Base-by-base conservation (phyloP, 2,888 invertebrate genomes). In the Hipparchia sbordonii region DNA sequence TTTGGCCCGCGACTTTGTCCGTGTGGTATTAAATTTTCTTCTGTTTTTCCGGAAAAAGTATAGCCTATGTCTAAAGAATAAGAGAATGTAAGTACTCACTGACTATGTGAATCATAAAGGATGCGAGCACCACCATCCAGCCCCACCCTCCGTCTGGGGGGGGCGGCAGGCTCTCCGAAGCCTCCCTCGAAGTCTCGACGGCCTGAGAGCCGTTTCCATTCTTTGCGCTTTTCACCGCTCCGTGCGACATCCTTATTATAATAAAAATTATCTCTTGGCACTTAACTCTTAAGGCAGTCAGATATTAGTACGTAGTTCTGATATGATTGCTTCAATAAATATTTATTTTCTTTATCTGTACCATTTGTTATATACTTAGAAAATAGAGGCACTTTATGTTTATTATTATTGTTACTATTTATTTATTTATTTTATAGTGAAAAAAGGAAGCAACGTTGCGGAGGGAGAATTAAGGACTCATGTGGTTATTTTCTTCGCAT, bases 121-220 rank as follows among this genome's bases (percentile, higher is more conserved):
- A 98, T 45, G 97, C 98, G 85, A 98, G 97, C 71, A 98, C 98
- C 69, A 98, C 97, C 90, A 97, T 95, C 98, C 98, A 98, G 0
- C 98, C 98, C 98, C 98, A 98, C 10, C 98, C 98, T 0, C 98
- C 98, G 85, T 98, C 98, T 0, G 97, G 98, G 4, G 97, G 97
- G 23, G 97, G 97, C 75, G 95, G 93, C 73, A 92, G 86, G 75
- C 87, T 88, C 77, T 87, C 86, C 1, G 89, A 85, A 51, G 86
- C 84, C 73, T 87, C 88, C 70, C 88, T 81, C 70, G 87, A 84
- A 51, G 86, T 83, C 70, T 86, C 88, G 77, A 82, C 84, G 78
- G 82, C 81, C 23, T 85, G 86, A 71, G 80, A 81, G 72, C 82
- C 85, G 63, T 86, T 88, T 57, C 89, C 89, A 74, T 89, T 90